Evolutionary conservation across 1,140 invertebrate species (phyloP).

Genomic region (Goniozus legneri): DNA sequence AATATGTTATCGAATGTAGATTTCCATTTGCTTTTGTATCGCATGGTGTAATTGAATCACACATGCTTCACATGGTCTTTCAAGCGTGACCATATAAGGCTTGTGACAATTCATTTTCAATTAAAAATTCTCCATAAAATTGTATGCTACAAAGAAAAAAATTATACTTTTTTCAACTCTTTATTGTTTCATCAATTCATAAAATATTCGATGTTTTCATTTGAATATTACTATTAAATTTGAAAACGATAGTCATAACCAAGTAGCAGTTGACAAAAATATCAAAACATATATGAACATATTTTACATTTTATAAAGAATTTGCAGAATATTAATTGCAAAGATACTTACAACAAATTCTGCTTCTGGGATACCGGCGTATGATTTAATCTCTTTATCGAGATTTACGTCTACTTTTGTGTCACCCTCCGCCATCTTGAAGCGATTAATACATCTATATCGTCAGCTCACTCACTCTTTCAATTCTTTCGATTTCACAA

Average conservation of each 20-base stretch:
- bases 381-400: conserved; percentile 64
- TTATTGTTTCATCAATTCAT: neutral
- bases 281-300: neutral
- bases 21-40: no score
- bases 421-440: conserved; percentile 41
- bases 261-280: neutral
- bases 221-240: neutral
- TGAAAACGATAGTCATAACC: neutral
- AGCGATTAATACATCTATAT: no score
- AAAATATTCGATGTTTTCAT: neutral
- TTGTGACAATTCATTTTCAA: no score
- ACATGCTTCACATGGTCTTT: neutral
- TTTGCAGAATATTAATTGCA: neutral
- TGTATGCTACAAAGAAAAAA: neutral
- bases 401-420: conserved; percentile 42
- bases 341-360: conserved; percentile 66
- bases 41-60: neutral
- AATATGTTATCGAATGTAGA: neutral
- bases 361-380: conserved; percentile 77
- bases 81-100: conserved; percentile 17
- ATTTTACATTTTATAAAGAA: neutral
- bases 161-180: neutral
- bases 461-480: no score
- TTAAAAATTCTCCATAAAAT: neutral
- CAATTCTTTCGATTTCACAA: no score